Percentiles rank a stretch among this genome's conserved stretches.
Evolutionary conservation across 1,140 invertebrate genomes (phyloP).

Genomic region (Brachionus manjavacas): DNA sequence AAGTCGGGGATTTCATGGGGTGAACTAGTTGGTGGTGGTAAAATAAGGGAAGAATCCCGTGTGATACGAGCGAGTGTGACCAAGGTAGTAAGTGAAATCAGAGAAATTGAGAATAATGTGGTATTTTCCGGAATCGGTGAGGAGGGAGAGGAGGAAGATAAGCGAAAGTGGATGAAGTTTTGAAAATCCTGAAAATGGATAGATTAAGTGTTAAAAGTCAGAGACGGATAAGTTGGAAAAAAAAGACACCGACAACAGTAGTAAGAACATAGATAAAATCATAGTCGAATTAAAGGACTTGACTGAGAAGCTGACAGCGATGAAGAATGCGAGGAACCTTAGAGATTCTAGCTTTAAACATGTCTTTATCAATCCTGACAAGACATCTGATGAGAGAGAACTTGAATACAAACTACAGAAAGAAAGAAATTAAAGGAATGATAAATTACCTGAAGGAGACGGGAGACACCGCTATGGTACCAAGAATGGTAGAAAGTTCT

Average conservation of each 20-base stretch:
- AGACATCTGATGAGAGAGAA: not conserved
- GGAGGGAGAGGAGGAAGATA: not conserved
- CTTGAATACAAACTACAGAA: not conserved
- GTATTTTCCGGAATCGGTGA: not conserved
- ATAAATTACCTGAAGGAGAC: not conserved
- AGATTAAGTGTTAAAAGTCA: not conserved
- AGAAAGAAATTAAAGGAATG: not conserved
- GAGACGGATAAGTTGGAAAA: not conserved
- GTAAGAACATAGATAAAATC: not conserved
- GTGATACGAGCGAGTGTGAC: not conserved
- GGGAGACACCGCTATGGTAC: not conserved
- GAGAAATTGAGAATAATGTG: too few relatives aligned
- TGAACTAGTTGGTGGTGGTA: too few relatives aligned
- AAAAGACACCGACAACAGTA: not conserved
- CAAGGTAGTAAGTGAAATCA: not conserved
- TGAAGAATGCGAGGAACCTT: not conserved
- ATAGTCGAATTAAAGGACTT: not conserved
- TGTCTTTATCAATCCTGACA: not conserved
- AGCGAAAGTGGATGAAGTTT: not conserved
- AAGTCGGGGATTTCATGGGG: not conserved
- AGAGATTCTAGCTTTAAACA: not conserved
- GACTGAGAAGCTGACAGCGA: not conserved
- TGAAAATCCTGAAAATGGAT: not conserved
- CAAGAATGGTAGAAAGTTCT: not conserved
- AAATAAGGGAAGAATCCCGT: not conserved